A percentile compares a stretch with the other conserved stretches of the same genome.
These are phyloP conservation scores for Lindbergichthys nudifrons DNA, from an alignment of 2,797 vertebrate species.

Conservation along the genomic window DNA sequence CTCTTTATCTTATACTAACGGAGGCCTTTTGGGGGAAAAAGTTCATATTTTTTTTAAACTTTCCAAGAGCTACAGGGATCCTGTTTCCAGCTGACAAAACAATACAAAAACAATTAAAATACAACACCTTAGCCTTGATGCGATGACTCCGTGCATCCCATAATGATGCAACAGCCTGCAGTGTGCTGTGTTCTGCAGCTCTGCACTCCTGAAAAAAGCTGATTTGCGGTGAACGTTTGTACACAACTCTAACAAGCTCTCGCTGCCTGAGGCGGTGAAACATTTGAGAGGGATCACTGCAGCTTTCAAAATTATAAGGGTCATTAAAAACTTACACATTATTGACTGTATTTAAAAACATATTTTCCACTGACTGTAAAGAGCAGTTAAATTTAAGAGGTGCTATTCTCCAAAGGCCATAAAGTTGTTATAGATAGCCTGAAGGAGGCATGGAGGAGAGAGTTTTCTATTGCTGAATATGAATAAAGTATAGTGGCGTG, in stretches of 20 bases:
- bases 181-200: slow-evolving; percentile 51
- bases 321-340: slow-evolving; percentile 84
- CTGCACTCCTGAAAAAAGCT: slow-evolving; percentile 41
- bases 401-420: slow-evolving; percentile 81
- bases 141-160: slow-evolving; percentile 57
- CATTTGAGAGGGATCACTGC: slow-evolving; percentile 76
- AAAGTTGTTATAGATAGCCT: slow-evolving; percentile 82
- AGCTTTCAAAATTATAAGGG: slow-evolving; percentile 82
- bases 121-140: slow-evolving; percentile 55
- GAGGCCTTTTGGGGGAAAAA: background rate
- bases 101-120: slow-evolving; percentile 46
- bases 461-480: slow-evolving; percentile 66
- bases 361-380: slow-evolving; percentile 84
- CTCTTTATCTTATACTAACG: background rate
- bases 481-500: slow-evolving; percentile 70
- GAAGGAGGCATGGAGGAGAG: slow-evolving; percentile 70
- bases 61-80: slow-evolving; percentile 1
- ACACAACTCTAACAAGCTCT: slow-evolving; percentile 76
- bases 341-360: slow-evolving; percentile 86
- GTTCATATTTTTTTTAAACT: slow-evolving; percentile 19
- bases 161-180: slow-evolving; percentile 68
- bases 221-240: slow-evolving; percentile 70
- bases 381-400: slow-evolving; percentile 85
- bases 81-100: slow-evolving; percentile 31
- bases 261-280: slow-evolving; percentile 75